Evolutionary conservation across 2,113 vertebrate species (phyloP).

Genomic region (Xiphophorus hellerii): DNA sequence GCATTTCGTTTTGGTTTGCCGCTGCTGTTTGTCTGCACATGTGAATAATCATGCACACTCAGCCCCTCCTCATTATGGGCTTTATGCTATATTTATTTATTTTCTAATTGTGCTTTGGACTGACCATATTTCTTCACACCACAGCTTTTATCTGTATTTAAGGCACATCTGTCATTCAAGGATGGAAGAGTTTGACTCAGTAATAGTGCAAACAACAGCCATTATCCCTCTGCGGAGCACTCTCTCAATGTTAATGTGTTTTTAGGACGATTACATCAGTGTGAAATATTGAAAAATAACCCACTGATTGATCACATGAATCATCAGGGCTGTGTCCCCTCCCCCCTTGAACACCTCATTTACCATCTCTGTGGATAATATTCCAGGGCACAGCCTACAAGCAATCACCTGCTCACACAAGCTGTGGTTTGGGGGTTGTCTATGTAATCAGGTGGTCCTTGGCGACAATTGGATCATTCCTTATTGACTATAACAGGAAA

Average conservation of each 20-base stretch:
- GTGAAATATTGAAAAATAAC: slow-evolving; percentile 77
- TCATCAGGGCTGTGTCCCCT: slow-evolving; percentile 58
- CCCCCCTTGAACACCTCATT: slow-evolving; percentile 67
- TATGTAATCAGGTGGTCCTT: slow-evolving; percentile 27
- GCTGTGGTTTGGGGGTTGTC: slow-evolving; percentile 9
- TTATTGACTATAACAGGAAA: slow-evolving; percentile 60
- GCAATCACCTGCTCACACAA: slow-evolving; percentile 45
- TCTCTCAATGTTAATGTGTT: slow-evolving; percentile 80
- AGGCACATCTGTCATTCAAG: slow-evolving; percentile 74
- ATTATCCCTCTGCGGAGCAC: slow-evolving; percentile 68
- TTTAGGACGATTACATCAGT: slow-evolving; percentile 78
- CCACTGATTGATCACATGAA: slow-evolving; percentile 75
- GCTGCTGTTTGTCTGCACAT: slow-evolving; percentile 33
- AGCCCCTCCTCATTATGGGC: slow-evolving; percentile 60
- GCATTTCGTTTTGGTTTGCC: slow-evolving; percentile 61
- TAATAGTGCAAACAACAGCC: slow-evolving; percentile 64
- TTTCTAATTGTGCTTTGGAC: slow-evolving; percentile 66
- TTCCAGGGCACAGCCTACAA: slow-evolving; percentile 13
- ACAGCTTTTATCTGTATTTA: slow-evolving; percentile 39
- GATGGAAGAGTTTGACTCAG: slow-evolving; percentile 67
- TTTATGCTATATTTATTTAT: slow-evolving; percentile 70
- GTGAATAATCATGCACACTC: slow-evolving; percentile 51
- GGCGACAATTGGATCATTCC: slow-evolving; percentile 39
- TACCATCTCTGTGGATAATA: slow-evolving; percentile 47
- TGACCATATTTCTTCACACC: slow-evolving; percentile 49